Base-by-base conservation (phyloP, 2,113 vertebrate genomes). In the Gopherus flavomarginatus region DNA sequence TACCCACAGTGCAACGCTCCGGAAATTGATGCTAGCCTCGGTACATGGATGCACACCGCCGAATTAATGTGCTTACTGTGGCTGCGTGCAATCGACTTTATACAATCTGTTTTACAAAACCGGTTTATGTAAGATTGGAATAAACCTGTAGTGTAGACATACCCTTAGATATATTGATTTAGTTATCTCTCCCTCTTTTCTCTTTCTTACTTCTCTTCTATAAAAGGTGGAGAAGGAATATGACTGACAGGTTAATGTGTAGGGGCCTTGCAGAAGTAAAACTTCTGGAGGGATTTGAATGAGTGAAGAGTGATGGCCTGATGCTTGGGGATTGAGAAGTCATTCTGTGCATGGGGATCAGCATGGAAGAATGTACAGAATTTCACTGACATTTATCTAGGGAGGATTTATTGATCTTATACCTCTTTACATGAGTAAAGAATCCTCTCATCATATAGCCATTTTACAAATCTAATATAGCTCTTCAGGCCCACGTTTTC, bases 81-180 rank as follows among this genome's bases (percentile, higher is more conserved):
- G 7, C 44, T 6, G 44, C 6, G 44, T 7, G 6, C 44, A 44
- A 6, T 7, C 44, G 7, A 44, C 44, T 44, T 44, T 44, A 44
- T 44, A 44, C 44, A 44, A 44, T 44, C 44, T 44, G 7, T 44
- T 44, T 44, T 44, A 44, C 44, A 44, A 44, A 6, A 44, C 44
- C 44, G 44, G 44, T 44, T 44, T 44, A 44, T 44, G 44, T 44
- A 44, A 44, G 7, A 44, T 44, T 8, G 44, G 44, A 44, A 44
- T 44, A 44, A 44, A 6, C 44, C 44, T 6, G 44, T 44, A 44
- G 44, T 44, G 44, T 44, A 44, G 44, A 44, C 44, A 44, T 44
- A 44, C 44, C 44, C 6, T 44, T 44, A 88, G 83, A 91, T 91
- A 87, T 90, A 91, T 93, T 92, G 92, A 96, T 95, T 92, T 85